Percentiles rank a stretch among this genome's conserved stretches.
phyloP scores from a whole-genome alignment of 2,113 vertebrate species.

The Steatornis caripensis region DNA sequence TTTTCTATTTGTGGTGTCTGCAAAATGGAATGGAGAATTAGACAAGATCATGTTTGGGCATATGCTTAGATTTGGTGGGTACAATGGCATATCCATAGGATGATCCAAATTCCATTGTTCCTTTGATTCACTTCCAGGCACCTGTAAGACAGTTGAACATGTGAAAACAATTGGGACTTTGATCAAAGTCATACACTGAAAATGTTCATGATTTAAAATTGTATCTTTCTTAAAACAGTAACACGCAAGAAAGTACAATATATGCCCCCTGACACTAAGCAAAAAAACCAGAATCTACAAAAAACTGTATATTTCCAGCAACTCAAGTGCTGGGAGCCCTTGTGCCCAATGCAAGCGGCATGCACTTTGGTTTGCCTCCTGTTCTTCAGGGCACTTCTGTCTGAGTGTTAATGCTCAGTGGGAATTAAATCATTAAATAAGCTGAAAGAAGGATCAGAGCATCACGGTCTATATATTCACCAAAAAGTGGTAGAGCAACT shows the following conservation, averaged over 20 bases:
- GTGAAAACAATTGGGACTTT: background rate
- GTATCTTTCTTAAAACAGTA: background rate
- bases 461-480: background rate
- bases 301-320: background rate
- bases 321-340: background rate
- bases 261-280: background rate
- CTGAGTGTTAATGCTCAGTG: background rate
- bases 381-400: background rate
- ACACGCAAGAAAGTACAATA: background rate
- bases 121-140: background rate
- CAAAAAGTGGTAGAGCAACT: background rate
- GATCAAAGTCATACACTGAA: background rate
- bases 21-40: background rate
- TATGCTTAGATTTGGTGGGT: background rate
- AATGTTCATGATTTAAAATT: background rate
- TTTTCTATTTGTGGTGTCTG: background rate
- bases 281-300: background rate
- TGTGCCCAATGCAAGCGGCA: background rate
- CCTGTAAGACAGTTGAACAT: background rate
- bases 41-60: background rate
- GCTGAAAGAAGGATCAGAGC: background rate
- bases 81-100: background rate
- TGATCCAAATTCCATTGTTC: background rate
- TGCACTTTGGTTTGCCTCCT: background rate
- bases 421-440: background rate